phyloP scores from a whole-genome alignment of 1,140 invertebrate species.

The Temnothorax curvispinosus region DNA sequence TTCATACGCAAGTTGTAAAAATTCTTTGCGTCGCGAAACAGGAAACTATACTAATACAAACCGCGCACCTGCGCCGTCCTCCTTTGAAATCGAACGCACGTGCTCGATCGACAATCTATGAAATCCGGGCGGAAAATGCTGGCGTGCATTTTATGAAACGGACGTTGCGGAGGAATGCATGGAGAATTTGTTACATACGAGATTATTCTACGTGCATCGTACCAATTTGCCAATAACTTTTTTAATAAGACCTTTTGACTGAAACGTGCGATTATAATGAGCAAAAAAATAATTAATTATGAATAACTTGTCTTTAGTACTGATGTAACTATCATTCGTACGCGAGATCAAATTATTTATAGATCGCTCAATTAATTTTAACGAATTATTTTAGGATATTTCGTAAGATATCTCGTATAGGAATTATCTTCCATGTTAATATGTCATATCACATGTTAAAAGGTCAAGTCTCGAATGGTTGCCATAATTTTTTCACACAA shows the following conservation, averaged over 20 bases:
- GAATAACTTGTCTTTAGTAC: background rate
- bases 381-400: background rate
- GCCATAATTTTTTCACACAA: background rate
- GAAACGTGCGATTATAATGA: no score
- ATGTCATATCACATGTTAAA: background rate
- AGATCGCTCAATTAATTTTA: background rate
- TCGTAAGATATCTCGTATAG: background rate
- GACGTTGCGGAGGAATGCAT: background rate
- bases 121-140: conserved; percentile 10
- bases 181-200: background rate
- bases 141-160: conserved; percentile 5
- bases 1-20: conserved; percentile 38
- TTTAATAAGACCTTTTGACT: background rate
- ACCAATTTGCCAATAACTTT: no score
- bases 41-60: background rate
- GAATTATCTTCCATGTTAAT: background rate
- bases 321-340: background rate
- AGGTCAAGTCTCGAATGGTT: background rate
- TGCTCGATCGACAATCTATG: background rate
- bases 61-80: background rate
- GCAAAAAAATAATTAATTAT: background rate
- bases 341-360: background rate
- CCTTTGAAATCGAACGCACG: conserved; percentile 19
- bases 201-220: background rate
- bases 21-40: conserved; percentile 31